Evolutionary conservation across 2,888 invertebrate species (phyloP).

Genomic region (Acanthoscelides obtectus): DNA sequence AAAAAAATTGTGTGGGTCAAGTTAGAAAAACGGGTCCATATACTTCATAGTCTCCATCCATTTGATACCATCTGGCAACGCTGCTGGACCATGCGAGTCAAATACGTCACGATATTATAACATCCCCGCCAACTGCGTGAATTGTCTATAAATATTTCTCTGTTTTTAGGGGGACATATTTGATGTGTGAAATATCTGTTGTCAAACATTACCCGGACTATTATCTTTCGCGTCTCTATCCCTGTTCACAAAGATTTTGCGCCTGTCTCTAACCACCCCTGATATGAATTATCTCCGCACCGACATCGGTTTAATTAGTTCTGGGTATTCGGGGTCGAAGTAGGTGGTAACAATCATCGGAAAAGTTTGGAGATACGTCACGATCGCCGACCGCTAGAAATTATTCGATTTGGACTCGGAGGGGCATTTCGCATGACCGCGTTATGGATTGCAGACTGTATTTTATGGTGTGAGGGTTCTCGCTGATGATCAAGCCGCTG

Average conservation of each 20-base stretch:
- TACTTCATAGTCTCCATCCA: no score
- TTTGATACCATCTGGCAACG: no score
- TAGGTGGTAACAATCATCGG: not conserved
- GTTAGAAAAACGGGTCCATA: no score
- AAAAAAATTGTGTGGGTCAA: no score
- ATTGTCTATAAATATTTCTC: no score
- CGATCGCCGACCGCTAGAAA: not conserved
- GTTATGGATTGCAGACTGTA: not conserved
- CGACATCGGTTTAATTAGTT: not conserved
- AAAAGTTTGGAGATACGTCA: not conserved
- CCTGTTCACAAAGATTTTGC: not conserved
- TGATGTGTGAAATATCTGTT: no score
- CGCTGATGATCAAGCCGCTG: no score
- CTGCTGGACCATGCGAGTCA: no score
- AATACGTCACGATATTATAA: no score
- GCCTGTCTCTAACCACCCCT: not conserved
- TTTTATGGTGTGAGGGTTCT: not conserved
- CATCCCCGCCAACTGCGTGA: no score
- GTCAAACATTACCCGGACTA: no score
- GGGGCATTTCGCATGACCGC: not conserved
- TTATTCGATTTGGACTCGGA: not conserved
- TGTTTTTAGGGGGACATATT: no score
- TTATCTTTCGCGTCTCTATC: not conserved
- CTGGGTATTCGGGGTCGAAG: not conserved
- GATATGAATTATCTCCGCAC: not conserved